Percentiles rank a stretch among this genome's conserved stretches.
These are phyloP conservation scores for Plebejus melissa DNA, from an alignment of 2,888 invertebrate species.

Conservation along the genomic window DNA sequence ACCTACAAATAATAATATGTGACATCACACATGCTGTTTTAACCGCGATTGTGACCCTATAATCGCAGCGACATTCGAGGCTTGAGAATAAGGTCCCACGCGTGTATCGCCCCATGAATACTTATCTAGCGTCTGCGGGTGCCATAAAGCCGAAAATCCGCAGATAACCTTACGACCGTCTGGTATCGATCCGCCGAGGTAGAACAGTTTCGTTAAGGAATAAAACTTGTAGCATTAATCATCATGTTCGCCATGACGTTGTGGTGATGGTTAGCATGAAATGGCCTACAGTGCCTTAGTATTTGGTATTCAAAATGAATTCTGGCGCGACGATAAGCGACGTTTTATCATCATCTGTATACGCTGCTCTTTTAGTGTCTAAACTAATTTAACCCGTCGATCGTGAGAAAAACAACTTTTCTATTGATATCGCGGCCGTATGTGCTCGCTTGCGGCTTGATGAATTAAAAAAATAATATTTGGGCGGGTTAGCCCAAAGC, in stretches of 20 bases:
- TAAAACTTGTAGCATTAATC: conserved; percentile 1
- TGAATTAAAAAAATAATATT: too few relatives aligned
- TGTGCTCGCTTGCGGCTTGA: too few relatives aligned
- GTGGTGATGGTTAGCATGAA: not conserved
- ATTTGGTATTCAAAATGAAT: too few relatives aligned
- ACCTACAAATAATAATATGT: too few relatives aligned
- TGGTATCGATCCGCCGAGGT: conserved; percentile 8
- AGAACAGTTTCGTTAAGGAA: not conserved
- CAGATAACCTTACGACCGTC: not conserved
- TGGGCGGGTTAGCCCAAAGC: too few relatives aligned
- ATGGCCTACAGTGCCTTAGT: too few relatives aligned
- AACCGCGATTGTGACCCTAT: too few relatives aligned
- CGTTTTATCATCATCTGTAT: not conserved
- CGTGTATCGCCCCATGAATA: not conserved
- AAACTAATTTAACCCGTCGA: too few relatives aligned
- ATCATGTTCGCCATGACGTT: not conserved
- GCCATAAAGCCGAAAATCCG: not conserved
- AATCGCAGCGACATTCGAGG: not conserved
- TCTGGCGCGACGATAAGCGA: too few relatives aligned
- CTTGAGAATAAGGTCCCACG: not conserved
- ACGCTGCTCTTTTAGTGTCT: not conserved
- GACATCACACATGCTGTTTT: too few relatives aligned
- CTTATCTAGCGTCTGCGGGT: not conserved
- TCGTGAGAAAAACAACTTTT: too few relatives aligned
- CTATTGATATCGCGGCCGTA: too few relatives aligned